phyloP scores from a whole-genome alignment of 1,140 invertebrate genomes.

The Danaus melanippus region DNA sequence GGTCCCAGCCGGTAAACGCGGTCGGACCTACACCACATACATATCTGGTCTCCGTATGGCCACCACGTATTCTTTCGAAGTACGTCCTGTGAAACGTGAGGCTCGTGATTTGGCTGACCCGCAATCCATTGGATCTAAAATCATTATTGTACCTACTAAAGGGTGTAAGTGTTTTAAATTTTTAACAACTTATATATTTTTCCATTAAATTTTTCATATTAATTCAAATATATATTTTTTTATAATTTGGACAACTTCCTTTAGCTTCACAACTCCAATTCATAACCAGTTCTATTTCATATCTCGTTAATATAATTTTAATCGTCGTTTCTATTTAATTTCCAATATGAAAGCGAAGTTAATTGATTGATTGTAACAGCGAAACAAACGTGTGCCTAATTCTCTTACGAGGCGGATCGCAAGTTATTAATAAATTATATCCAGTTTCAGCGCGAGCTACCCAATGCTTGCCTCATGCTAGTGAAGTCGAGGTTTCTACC shows the following conservation, averaged over 20 bases:
- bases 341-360: neutral
- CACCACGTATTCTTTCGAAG: slow-evolving; percentile 84
- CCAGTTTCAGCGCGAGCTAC: slow-evolving; percentile 84
- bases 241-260: too few species aligned
- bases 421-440: slow-evolving; percentile 5
- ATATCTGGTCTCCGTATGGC: slow-evolving; percentile 80
- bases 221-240: too few species aligned
- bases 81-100: slow-evolving; percentile 71
- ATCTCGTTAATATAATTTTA: too few species aligned
- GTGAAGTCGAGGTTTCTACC: slow-evolving; percentile 85
- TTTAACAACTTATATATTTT: too few species aligned
- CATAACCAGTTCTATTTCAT: too few species aligned
- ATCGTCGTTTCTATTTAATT: too few species aligned
- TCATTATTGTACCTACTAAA: slow-evolving; percentile 82
- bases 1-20: slow-evolving; percentile 28
- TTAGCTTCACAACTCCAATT: too few species aligned
- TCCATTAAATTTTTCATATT: too few species aligned
- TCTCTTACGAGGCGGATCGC: neutral
- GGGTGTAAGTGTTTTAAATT: slow-evolving; percentile 77
- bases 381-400: neutral
- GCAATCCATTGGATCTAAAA: slow-evolving; percentile 65
- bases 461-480: slow-evolving; percentile 81
- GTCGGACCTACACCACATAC: slow-evolving; percentile 68
- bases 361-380: neutral
- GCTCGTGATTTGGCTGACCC: slow-evolving; percentile 56